Conservation (phyloP, 1,140 invertebrate genomes). For the Drosophila funebris region DNA sequence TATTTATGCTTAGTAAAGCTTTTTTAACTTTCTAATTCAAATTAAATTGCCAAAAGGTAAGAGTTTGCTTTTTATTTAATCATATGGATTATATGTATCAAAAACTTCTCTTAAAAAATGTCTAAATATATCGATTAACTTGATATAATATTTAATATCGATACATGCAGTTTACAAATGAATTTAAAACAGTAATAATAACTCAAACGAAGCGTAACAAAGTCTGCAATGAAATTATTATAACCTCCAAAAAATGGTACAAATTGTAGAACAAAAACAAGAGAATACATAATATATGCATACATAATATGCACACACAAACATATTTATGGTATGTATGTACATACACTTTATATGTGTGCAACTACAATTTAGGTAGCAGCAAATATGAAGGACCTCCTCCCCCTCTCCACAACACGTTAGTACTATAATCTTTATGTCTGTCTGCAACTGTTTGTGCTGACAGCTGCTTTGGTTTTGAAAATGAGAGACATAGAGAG, state of each 20-base stretch:
- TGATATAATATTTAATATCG: no score
- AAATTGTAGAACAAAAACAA: conserved; percentile 8
- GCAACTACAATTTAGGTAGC: conserved; percentile 14
- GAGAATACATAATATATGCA: neutral
- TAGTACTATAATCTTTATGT: conserved; percentile 72
- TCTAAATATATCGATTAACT: no score
- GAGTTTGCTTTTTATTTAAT: no score
- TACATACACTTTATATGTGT: conserved; percentile 15
- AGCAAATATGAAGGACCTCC: neutral
- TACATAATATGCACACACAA: neutral
- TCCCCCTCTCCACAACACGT: no score
- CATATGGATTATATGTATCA: no score
- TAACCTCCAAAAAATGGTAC: neutral
- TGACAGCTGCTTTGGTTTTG: conserved; percentile 57
- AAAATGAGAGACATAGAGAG: neutral
- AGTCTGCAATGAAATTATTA: neutral
- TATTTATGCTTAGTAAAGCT: no score
- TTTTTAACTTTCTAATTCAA: no score
- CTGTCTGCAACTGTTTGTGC: conserved; percentile 77
- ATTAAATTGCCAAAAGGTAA: no score
- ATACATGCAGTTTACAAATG: no score
- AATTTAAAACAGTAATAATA: neutral
- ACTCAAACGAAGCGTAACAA: neutral
- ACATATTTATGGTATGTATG: conserved; percentile 3
- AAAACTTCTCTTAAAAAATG: no score